A percentile compares a stretch with the other conserved stretches of the same genome.
phyloP scores from a whole-genome alignment of 2,888 invertebrate species.

The Cepaea hortensis region DNA sequence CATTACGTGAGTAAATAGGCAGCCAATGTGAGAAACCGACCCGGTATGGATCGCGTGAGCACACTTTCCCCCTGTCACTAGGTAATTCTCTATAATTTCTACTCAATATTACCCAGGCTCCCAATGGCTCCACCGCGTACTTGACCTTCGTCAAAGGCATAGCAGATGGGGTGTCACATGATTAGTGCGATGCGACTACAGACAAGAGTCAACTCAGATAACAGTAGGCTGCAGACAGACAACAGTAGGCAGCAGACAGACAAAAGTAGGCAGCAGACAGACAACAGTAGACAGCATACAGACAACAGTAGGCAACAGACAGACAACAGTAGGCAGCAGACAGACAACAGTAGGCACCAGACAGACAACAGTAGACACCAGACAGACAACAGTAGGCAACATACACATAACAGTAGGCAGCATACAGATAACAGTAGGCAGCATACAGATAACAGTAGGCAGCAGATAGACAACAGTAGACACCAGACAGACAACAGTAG shows the following conservation, averaged over 20 bases:
- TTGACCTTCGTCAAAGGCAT: not conserved
- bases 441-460: too few relatives aligned
- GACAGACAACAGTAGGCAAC: too few relatives aligned
- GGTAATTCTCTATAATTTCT: not conserved
- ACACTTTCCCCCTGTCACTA: not conserved
- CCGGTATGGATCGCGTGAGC: not conserved
- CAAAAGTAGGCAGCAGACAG: too few relatives aligned
- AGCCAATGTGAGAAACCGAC: not conserved
- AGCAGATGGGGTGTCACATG: not conserved
- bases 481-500: too few relatives aligned
- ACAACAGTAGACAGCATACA: too few relatives aligned
- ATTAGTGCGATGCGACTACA: not conserved
- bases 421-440: too few relatives aligned
- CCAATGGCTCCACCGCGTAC: not conserved
- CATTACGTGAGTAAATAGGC: constrained; percentile 13
- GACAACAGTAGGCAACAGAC: too few relatives aligned
- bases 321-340: too few relatives aligned
- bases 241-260: not conserved
- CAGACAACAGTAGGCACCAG: too few relatives aligned
- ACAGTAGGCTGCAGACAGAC: not conserved
- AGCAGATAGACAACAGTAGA: too few relatives aligned
- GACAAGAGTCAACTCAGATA: not conserved
- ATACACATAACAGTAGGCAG: too few relatives aligned
- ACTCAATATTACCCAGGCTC: not conserved
- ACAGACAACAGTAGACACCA: too few relatives aligned